Evolutionary conservation across 2,797 vertebrate species (phyloP).

Genomic region (Megaceryle alcyon): DNA sequence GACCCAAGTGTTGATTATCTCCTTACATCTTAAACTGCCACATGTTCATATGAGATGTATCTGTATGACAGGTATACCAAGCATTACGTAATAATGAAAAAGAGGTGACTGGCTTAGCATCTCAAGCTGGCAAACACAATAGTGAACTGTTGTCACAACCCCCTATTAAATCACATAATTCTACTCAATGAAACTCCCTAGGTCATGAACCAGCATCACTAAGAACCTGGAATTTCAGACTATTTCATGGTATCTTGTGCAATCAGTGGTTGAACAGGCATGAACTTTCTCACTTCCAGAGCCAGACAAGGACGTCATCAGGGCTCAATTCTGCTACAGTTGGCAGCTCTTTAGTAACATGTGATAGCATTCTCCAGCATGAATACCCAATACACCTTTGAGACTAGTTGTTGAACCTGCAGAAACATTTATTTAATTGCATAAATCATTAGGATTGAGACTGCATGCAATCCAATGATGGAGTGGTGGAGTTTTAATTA

Average conservation of each 20-base stretch:
- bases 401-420: not conserved
- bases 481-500: not conserved
- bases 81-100: not conserved
- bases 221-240: not conserved
- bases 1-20: not conserved
- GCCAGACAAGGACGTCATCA: not conserved
- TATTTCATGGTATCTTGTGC: not conserved
- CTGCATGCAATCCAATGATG: not conserved
- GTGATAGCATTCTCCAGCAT: not conserved
- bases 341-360: not conserved
- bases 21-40: not conserved
- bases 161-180: slow-evolving; percentile 21
- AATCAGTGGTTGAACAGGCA: not conserved
- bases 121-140: not conserved
- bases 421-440: not conserved
- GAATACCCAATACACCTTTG: not conserved
- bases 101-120: not conserved
- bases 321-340: not conserved
- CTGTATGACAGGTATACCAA: not conserved
- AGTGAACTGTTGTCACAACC: slow-evolving; percentile 46
- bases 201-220: not conserved
- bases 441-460: not conserved
- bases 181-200: not conserved
- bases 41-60: not conserved
- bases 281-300: not conserved